Evolutionary conservation across 1,140 invertebrate species (phyloP), one percentile per base, ranked within the genome.

Genomic region (Tribolium castaneum): DNA sequence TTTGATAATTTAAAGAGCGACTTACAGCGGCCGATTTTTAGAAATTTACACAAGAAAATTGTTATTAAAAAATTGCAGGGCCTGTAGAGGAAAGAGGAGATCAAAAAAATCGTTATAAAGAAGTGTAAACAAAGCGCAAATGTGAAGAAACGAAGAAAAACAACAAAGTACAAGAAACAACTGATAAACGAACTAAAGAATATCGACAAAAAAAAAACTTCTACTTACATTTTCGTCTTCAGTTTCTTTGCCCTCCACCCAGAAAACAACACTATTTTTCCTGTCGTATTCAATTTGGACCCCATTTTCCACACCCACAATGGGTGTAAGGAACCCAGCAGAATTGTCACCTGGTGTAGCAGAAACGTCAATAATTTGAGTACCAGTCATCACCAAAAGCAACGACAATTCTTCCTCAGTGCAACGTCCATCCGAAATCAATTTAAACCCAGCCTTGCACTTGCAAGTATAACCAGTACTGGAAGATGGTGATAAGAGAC

Each of bases 211-310:
- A 19, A 19, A 19, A 19, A 19, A 19, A 49, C 2, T 19, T 19
- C 16, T 16, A 86, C 84, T 86, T 85, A 87, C 93, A 77, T 95
- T 94, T 81, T 93, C 91, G 51, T 92, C 92, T 25, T 93, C 91
- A 13, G 91, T 91, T 22, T 92, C 90, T 51, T 92, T 92, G 3
- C 92, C 89, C 87, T 97, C 94, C 3, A 97, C 88, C 94, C 95
- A 98, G 85, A 94, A 98, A 3, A 99, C 89, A 4, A 89, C 92
- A 80, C 94, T 93, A 1, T 93, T 93, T 80, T 93, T 92, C 16
- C 95, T 91, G 84, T 99, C 98, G 84, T 95, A 99, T 83, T 99
- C 98, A 59, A 99, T 89, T 77, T 97, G 94, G 0, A 93, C 90
- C 10, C 96, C 97, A 86, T 94, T 93, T 84, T 96, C 94, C 25